phyloP scores from a whole-genome alignment of 2,113 vertebrate genomes.

The Monopterus albus region DNA sequence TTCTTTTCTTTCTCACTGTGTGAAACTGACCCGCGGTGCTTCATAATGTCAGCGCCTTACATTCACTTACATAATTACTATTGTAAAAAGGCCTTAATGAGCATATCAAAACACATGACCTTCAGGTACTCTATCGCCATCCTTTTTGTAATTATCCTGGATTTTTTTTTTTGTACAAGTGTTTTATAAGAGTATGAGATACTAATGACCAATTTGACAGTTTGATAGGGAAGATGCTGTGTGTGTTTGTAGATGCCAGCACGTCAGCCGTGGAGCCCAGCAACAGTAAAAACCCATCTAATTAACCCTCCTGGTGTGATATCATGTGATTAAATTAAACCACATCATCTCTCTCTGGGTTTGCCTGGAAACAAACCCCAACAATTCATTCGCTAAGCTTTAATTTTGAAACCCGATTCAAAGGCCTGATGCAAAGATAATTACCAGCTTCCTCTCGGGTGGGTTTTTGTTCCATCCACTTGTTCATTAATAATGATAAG shows the following conservation, averaged over 20 bases:
- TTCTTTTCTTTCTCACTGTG: background rate
- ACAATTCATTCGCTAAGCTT: conserved; percentile 95
- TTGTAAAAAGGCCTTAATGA: conserved; percentile 65
- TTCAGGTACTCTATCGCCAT: conserved; percentile 38
- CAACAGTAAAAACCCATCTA: conserved; percentile 90
- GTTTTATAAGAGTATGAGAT: conserved; percentile 41
- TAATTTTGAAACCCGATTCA: conserved; percentile 95
- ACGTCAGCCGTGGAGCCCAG: conserved; percentile 75
- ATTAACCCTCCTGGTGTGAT: conserved; percentile 95
- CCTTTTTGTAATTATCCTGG: conserved; percentile 53
- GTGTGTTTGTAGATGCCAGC: conserved; percentile 85
- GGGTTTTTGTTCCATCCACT: conserved; percentile 84
- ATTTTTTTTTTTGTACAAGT: conserved; percentile 21
- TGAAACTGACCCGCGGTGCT: conserved; percentile 50
- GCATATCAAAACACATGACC: conserved; percentile 53
- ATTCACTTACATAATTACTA: conserved; percentile 68
- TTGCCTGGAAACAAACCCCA: conserved; percentile 89
- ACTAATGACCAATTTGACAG: conserved; percentile 79
- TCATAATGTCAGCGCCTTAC: conserved; percentile 55
- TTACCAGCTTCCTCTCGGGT: conserved; percentile 95
- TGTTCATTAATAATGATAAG: conserved; percentile 99
- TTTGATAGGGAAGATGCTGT: conserved; percentile 71
- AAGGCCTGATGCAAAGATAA: conserved; percentile 94
- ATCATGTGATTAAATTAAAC: conserved; percentile 96
- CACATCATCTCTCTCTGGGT: conserved; percentile 87